Evolutionary conservation across 2,888 invertebrate species (phyloP), one percentile per base, ranked within the genome.

Genomic region (Melipona bicolor): DNA sequence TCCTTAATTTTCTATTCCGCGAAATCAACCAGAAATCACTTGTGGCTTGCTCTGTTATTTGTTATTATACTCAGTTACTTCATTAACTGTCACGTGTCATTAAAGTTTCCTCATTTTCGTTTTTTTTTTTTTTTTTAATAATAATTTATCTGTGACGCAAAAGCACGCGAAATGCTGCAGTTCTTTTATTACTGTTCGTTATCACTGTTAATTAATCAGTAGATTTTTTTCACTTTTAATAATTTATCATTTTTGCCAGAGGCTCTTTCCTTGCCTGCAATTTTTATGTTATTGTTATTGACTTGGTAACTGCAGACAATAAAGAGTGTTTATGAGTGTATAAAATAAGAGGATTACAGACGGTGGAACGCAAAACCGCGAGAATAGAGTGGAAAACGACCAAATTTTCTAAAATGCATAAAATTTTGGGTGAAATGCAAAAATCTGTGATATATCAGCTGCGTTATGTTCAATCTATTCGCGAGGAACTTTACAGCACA

Each of bases 1-100:
- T 72, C 50, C 56, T 61, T 56, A 54, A 13, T 36, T 64, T 32
- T 64, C 43, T 24, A 79, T 62, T 74, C 69, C 59, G 56, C 71
- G 62, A 65, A 76, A 67, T 24, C 27, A 50, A 27, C 21, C 21
- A 56, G 49, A 5, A 80, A 77, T 69, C 24, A 49, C 77, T 81
- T 78, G 43, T 59, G 27, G 65, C 67, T 64, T 24, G 13, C 13
- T 19, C 61, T 50, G 61, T 77, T 84, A 5, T 19, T 27, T 50
- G 19, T 5, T 27, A n/a, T n/a, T 36, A 36, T 36, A 64, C 27
- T n/a, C 67, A 54, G 67, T 79, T 83, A 68, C 76, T 80, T 32
- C 56, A 17, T 77, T 83, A 80, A 77, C 80, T 71, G 52, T 27
- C 5, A 24, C 43, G 52, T 67, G 24, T 24, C 1, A 76, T 75